Conservation (phyloP, 1,140 invertebrate genomes). For the Carposina sasakii region DNA sequence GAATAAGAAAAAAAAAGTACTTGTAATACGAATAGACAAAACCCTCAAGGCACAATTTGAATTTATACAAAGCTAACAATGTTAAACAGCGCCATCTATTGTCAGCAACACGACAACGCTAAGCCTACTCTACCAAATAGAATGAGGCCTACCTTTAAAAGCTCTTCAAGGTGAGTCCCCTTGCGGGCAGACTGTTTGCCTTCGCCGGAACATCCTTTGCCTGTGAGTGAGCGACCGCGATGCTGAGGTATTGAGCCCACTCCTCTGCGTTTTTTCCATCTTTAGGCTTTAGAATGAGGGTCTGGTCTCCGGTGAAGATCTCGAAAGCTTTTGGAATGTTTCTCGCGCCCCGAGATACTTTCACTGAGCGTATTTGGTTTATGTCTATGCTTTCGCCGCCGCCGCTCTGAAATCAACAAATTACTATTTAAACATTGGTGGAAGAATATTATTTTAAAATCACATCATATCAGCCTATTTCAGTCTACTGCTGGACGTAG, state of each 20-base stretch:
- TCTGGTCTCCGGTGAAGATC: conserved; percentile 95
- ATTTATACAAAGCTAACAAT: too few species aligned
- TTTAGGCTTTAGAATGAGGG: conserved; percentile 93
- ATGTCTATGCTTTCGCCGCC: conserved; percentile 86
- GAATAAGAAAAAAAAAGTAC: too few species aligned
- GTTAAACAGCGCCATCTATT: too few species aligned
- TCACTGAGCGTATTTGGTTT: conserved; percentile 93
- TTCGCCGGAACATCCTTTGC: conserved; percentile 79
- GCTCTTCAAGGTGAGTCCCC: conserved; percentile 72
- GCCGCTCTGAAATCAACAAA: conserved; percentile 72
- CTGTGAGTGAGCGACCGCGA: conserved; percentile 87
- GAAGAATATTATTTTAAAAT: too few species aligned
- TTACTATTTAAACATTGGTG: too few species aligned
- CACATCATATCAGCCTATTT: too few species aligned
- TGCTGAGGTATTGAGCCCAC: conserved; percentile 93
- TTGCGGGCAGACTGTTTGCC: conserved; percentile 78
- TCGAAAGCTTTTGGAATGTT: conserved; percentile 97
- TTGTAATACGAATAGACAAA: too few species aligned
- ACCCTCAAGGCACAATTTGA: too few species aligned
- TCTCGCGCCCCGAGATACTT: conserved; percentile 86
- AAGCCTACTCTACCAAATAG: too few species aligned
- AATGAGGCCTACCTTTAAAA: too few species aligned
- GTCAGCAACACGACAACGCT: too few species aligned
- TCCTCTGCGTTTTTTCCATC: conserved; percentile 95
- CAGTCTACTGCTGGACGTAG: too few species aligned